Evolutionary conservation across 2,113 vertebrate species (phyloP).

Genomic region (Axis porcinus): DNA sequence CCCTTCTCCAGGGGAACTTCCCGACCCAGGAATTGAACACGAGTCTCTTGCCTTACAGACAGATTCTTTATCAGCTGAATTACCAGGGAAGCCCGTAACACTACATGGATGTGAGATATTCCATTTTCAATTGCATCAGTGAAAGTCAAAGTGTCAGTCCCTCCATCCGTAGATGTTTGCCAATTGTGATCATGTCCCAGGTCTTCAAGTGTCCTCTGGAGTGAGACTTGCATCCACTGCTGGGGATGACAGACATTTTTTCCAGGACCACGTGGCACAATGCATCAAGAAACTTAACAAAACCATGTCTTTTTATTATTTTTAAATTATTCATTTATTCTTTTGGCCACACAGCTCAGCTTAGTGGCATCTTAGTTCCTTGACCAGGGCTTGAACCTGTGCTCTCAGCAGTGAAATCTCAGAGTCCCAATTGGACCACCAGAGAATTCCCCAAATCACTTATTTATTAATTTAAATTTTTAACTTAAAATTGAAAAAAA

Average conservation of each 20-base stretch:
- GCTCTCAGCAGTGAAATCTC: background rate
- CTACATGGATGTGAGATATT: background rate
- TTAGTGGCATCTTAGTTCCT: background rate
- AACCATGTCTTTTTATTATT: background rate
- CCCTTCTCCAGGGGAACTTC: background rate
- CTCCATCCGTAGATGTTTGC: no score
- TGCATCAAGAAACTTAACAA: background rate
- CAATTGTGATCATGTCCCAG: background rate
- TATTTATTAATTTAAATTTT: background rate
- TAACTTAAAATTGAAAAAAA: background rate
- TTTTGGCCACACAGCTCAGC: background rate
- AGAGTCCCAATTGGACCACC: background rate
- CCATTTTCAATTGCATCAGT: background rate
- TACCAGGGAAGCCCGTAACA: background rate
- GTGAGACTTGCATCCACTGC: background rate
- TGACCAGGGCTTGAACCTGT: background rate
- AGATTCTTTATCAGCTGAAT: background rate
- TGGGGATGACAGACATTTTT: accelerated
- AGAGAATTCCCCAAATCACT: background rate
- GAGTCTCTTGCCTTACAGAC: background rate
- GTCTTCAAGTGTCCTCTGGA: background rate
- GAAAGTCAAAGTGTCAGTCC: background rate
- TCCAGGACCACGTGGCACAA: background rate
- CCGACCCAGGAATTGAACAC: background rate
- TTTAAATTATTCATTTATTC: background rate